Evolutionary conservation across 2,797 vertebrate genomes (phyloP).

Genomic region (Gobionotothen gibberifrons): DNA sequence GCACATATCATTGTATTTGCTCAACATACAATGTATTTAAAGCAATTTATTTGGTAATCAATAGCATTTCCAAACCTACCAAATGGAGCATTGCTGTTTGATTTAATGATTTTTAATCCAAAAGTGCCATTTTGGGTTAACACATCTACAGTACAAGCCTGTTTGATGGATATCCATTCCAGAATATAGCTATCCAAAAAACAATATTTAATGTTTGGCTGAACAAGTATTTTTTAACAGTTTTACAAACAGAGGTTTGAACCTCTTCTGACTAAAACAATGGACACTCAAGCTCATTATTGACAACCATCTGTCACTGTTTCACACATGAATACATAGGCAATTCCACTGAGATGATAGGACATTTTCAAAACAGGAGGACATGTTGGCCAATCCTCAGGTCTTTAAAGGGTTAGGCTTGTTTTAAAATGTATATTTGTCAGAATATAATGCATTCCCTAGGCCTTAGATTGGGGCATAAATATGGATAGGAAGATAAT

Average conservation of each 20-base stretch:
- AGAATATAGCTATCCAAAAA: constrained; percentile 15
- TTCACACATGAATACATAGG: constrained; percentile 41
- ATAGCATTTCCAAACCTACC: background rate
- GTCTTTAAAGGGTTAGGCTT: background rate
- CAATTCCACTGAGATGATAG: constrained; percentile 13
- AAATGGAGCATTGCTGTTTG: background rate
- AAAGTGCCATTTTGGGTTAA: constrained; percentile 1
- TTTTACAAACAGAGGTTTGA: constrained; percentile 19
- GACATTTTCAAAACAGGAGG: background rate
- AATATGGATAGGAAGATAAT: background rate
- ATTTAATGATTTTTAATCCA: constrained; percentile 18
- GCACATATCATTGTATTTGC: constrained; percentile 17
- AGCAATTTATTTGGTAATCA: background rate
- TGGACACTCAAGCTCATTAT: constrained; percentile 30
- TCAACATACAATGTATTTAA: constrained; percentile 10
- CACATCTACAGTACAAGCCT: background rate
- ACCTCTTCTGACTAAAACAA: constrained; percentile 25
- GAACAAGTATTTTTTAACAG: constrained; percentile 20
- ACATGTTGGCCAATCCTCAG: background rate
- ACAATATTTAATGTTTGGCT: constrained; percentile 17
- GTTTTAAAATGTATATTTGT: background rate
- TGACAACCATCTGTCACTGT: constrained; percentile 39
- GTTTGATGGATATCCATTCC: constrained; percentile 25
- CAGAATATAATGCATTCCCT: background rate
- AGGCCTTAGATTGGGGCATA: fast-evolving